These are phyloP conservation scores for Oxygymnocypris stewartii DNA, from an alignment of 2,113 vertebrate species.

Conservation along the genomic window DNA sequence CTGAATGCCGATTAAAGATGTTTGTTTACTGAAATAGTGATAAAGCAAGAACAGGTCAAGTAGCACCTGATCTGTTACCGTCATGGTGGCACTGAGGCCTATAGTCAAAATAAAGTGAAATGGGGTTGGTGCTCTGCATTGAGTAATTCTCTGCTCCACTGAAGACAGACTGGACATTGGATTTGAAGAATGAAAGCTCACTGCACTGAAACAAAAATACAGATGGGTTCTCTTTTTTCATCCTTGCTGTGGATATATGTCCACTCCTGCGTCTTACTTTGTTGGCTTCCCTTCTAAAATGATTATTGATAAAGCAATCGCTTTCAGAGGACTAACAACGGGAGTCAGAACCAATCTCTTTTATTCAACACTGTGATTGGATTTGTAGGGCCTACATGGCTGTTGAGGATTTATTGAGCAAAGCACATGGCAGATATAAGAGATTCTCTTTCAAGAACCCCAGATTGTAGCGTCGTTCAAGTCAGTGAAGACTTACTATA, in stretches of 20 bases:
- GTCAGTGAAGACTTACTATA: constrained; percentile 5
- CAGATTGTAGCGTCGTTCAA: constrained; percentile 5
- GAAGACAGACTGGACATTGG: constrained; percentile 46
- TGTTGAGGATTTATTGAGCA: constrained; percentile 29
- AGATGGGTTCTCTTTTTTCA: constrained; percentile 32
- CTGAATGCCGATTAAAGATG: not conserved
- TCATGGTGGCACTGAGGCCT: not conserved
- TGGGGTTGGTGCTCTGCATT: constrained; percentile 10
- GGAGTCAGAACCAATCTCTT: constrained; percentile 36
- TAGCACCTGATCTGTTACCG: not conserved
- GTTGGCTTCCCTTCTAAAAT: constrained; percentile 22
- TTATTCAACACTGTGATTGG: constrained; percentile 46
- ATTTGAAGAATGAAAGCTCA: constrained; percentile 43
- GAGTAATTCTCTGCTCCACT: constrained; percentile 50
- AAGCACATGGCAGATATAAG: constrained; percentile 37
- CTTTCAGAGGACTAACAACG: constrained; percentile 45
- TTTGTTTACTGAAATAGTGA: not conserved
- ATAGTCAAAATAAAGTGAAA: constrained; percentile 17
- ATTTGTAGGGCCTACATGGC: constrained; percentile 30
- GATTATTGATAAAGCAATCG: constrained; percentile 50
- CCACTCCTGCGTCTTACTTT: constrained; percentile 42
- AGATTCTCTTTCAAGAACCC: constrained; percentile 24
- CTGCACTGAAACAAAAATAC: constrained; percentile 47
- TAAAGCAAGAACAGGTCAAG: not conserved
- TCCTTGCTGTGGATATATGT: constrained; percentile 18